These are phyloP conservation scores for Mormyrops boulengeri DNA, from an alignment of 2,797 vertebrate species.

Conservation along the genomic window DNA sequence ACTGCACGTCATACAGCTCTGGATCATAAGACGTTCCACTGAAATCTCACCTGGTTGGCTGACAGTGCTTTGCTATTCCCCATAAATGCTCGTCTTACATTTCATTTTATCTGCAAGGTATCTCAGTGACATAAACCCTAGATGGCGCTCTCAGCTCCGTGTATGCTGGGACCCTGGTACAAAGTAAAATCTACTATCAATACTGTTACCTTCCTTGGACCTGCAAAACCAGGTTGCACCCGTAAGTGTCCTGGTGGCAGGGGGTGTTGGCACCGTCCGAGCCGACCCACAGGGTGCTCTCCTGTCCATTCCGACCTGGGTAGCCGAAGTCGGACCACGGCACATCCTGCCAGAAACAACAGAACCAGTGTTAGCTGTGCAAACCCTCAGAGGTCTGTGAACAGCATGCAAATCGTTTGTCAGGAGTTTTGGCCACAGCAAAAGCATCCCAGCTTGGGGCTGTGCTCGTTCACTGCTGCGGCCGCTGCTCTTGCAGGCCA, in stretches of 20 bases:
- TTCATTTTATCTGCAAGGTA: background rate
- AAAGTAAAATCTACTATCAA: background rate
- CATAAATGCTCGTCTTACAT: background rate
- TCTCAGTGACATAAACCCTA: background rate
- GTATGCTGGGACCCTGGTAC: background rate
- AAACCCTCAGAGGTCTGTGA: background rate
- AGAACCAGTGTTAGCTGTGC: background rate
- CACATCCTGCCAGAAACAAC: slow-evolving; percentile 62
- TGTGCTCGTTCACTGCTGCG: background rate
- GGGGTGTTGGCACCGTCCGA: slow-evolving; percentile 84
- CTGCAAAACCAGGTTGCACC: slow-evolving; percentile 91
- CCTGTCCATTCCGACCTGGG: slow-evolving; percentile 73
- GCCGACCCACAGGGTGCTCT: slow-evolving; percentile 91
- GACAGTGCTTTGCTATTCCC: background rate
- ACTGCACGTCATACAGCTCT: background rate
- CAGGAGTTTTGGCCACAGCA: background rate
- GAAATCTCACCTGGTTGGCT: background rate
- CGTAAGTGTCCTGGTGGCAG: slow-evolving; percentile 89
- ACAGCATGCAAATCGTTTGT: background rate
- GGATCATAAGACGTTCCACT: slow-evolving; percentile 10
- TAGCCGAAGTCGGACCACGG: slow-evolving; percentile 91
- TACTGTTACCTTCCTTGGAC: slow-evolving; percentile 85
- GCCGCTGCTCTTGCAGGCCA: background rate
- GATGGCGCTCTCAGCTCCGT: background rate
- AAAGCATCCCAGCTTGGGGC: background rate